Base-by-base conservation (phyloP, 2,888 invertebrate species). In the Pseudeuparius sepicola region DNA sequence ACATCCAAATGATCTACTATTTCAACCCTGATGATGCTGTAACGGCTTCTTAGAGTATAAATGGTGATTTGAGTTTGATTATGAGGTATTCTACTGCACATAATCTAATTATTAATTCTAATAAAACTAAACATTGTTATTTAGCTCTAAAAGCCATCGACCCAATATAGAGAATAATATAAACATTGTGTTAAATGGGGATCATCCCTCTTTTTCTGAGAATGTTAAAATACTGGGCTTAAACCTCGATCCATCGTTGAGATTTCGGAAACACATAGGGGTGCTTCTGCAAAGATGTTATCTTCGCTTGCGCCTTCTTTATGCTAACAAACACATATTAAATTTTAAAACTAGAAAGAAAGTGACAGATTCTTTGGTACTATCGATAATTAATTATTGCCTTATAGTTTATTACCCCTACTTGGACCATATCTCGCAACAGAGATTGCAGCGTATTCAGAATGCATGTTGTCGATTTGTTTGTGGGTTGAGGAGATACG, bases 301-400 rank as follows among this genome's bases (percentile, higher is more conserved):
- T 13, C 16, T 29, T 12, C 7, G 14, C 2, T 37, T 34, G 12
- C 32, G 24, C 20, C 7, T 29, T 14, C 14, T 37, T 7, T 36
- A 38, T 16, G 24, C 14, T 24, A 32, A 24, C 11, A 32, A 7
- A 34, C 26, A 26, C 15, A 31, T 15, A 18, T 12, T 37, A n/a
- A 36, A 36, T 29, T 36, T 36, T 36, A 20, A 35, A 16, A 12
- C 16, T 4, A 25, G 34, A 16, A 37, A 36, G 23, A 37, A 37
- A 13, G 4, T 37, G 13, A 20, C 13, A 9, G 38, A 37, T 11
- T 11, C 28, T n/a, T 2, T 37, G 12, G 15, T 37, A 14, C 25
- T 37, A 14, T n/a, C 31, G 3, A 9, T 18, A 3, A 11, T 37
- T 29, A 18, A 18, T 13, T 37, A 37, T 29, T 27, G 27, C 14